Evolutionary conservation across 2,797 vertebrate genomes (phyloP).

Genomic region (Ctenopoma multispine): DNA sequence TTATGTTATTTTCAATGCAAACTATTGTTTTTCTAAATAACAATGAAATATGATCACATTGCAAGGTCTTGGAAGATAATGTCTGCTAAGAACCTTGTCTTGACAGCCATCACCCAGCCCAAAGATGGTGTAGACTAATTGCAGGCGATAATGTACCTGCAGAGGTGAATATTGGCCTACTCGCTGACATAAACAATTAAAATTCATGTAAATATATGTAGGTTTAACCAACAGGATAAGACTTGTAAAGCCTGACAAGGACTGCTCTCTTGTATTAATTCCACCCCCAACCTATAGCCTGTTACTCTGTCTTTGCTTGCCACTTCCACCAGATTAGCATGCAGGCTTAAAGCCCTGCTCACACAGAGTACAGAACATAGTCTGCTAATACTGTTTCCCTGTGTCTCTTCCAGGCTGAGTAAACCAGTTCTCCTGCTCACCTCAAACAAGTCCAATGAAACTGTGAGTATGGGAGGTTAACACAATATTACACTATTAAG

Average conservation of each 20-base stretch:
- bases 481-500: conserved; percentile 23
- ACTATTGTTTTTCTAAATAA: conserved; percentile 4
- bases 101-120: conserved; percentile 20
- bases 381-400: conserved; percentile 60
- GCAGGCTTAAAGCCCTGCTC: conserved; percentile 72
- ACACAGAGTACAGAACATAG: conserved; percentile 73
- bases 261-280: conserved; percentile 64
- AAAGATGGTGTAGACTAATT: conserved; percentile 50
- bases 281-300: conserved; percentile 62
- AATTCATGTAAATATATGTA: background rate
- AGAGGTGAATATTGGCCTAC: background rate
- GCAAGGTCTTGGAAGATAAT: conserved; percentile 16
- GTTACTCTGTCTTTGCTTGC: conserved; percentile 67
- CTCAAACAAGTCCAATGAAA: conserved; percentile 35
- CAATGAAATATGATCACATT: conserved; percentile 1
- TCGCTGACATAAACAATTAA: background rate
- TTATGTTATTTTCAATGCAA: background rate
- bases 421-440: conserved; percentile 41
- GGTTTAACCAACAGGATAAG: conserved; percentile 44
- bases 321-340: conserved; percentile 79
- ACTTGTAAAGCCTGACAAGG: conserved; percentile 57
- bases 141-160: background rate
- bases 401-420: conserved; percentile 25
- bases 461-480: conserved; percentile 26
- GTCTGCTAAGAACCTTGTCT: conserved; percentile 21